phyloP scores from a whole-genome alignment of 1,140 invertebrate genomes.

The Cyclina sinensis region DNA sequence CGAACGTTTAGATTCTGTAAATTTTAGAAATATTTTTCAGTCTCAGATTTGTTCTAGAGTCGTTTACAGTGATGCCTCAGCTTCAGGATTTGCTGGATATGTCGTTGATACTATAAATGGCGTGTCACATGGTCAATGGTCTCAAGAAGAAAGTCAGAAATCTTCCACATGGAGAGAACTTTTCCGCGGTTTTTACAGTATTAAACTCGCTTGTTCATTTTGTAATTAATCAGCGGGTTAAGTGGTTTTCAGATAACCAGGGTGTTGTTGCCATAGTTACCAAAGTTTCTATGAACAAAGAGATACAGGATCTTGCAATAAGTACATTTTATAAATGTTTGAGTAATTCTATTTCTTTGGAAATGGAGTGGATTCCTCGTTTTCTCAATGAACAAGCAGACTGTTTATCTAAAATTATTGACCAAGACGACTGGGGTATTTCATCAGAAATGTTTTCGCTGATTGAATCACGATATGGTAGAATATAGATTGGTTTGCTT shows the following conservation, averaged over 20 bases:
- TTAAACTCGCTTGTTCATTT: neutral
- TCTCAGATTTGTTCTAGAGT: constrained; percentile 3
- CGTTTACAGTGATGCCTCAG: constrained; percentile 44
- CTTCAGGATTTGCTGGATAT: constrained; percentile 56
- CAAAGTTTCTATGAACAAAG: constrained; percentile 34
- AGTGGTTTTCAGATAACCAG: constrained; percentile 53
- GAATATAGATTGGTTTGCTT: constrained; percentile 51
- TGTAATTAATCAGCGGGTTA: constrained; percentile 4
- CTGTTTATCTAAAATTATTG: constrained; percentile 43
- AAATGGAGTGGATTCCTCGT: constrained; percentile 55
- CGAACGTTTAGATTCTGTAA: neutral
- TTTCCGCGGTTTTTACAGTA: constrained; percentile 35
- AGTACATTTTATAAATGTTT: constrained; percentile 10
- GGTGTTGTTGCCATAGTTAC: constrained; percentile 15
- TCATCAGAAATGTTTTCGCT: neutral
- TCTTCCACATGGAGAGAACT: constrained; percentile 63
- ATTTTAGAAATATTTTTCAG: neutral
- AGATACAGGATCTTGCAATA: constrained; percentile 13
- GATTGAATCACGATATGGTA: neutral
- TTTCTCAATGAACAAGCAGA: constrained; percentile 48
- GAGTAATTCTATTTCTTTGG: constrained; percentile 5
- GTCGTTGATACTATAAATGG: neutral
- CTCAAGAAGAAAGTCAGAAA: constrained; percentile 18
- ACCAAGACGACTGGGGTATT: constrained; percentile 56
- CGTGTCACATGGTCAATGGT: constrained; percentile 51